Conservation (phyloP, 2,888 invertebrate species). For the Torymus texanus region DNA sequence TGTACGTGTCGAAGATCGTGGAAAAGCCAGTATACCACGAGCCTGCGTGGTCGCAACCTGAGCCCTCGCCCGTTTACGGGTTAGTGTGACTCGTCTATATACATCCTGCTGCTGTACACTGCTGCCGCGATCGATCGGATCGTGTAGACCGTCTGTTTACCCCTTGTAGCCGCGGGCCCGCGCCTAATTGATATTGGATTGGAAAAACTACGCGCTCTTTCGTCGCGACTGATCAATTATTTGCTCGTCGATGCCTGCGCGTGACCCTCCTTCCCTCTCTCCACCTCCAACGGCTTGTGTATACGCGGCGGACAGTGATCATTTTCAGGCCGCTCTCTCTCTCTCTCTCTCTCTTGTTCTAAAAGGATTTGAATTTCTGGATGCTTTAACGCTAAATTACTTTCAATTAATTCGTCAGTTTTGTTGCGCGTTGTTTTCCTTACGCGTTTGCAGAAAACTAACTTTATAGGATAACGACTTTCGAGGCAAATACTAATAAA, state of each 20-base stretch:
- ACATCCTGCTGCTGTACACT: neutral
- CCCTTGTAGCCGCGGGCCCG: neutral
- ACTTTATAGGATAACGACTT: too few species aligned
- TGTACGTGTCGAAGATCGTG: constrained; percentile 68
- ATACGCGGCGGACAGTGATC: too few species aligned
- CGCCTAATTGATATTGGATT: constrained; percentile 34
- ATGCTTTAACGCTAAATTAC: too few species aligned
- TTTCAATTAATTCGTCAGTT: too few species aligned
- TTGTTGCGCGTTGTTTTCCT: too few species aligned
- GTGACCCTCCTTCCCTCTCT: too few species aligned
- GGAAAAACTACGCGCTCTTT: neutral
- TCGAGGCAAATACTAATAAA: too few species aligned
- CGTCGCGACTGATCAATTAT: constrained; percentile 15
- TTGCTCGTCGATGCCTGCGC: too few species aligned
- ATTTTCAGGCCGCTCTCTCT: too few species aligned
- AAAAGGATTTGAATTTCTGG: neutral
- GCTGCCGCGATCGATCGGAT: neutral
- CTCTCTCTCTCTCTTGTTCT: too few species aligned
- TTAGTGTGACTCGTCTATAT: constrained; percentile 54
- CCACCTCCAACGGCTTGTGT: too few species aligned
- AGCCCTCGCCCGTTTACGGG: constrained; percentile 66
- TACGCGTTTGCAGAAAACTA: too few species aligned
- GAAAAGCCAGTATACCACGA: constrained; percentile 69
- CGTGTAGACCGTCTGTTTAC: neutral
- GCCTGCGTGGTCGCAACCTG: constrained; percentile 64